Percentiles rank a stretch among this genome's conserved stretches.
Conservation (phyloP, 2,113 vertebrate genomes). For the Phycodurus eques region DNA sequence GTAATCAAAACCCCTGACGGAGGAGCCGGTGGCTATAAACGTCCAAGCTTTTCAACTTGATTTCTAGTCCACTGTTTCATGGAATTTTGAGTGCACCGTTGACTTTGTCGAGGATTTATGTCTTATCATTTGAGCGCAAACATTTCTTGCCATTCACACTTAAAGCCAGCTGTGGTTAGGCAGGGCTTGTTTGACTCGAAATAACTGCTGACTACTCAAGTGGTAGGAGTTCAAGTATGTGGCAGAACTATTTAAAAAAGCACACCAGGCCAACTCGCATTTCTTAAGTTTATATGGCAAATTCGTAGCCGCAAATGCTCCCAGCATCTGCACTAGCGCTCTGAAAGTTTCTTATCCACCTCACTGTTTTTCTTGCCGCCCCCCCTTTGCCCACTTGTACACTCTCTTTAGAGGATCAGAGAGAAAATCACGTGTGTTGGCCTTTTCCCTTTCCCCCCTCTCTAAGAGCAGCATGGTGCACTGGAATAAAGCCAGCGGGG, state of each 20-base stretch:
- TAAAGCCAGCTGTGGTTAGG: constrained; percentile 16
- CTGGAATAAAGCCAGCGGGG: constrained; percentile 57
- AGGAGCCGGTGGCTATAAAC: constrained; percentile 40
- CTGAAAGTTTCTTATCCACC: constrained; percentile 36
- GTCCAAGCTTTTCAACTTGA: constrained; percentile 29
- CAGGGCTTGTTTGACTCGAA: constrained; percentile 16
- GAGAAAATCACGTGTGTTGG: constrained; percentile 61
- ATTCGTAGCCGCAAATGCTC: constrained; percentile 41
- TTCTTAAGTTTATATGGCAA: constrained; percentile 51
- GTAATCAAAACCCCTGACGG: constrained; percentile 46
- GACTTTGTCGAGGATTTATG: constrained; percentile 30
- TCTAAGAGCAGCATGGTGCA: constrained; percentile 46
- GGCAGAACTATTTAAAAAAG: constrained; percentile 46
- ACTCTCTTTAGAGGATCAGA: constrained; percentile 64
- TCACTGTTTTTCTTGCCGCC: constrained; percentile 41
- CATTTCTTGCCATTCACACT: constrained; percentile 3
- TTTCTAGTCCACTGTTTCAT: constrained; percentile 21
- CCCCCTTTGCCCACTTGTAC: constrained; percentile 45
- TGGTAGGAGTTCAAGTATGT: constrained; percentile 46
- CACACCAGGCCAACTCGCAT: constrained; percentile 36
- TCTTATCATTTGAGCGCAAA: constrained; percentile 27
- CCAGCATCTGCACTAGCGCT: constrained; percentile 16
- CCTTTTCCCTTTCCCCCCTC: constrained; percentile 15
- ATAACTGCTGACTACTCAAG: constrained; percentile 46
- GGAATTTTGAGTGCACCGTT: constrained; percentile 15